These are phyloP conservation scores for Hesperia comma DNA, from an alignment of 2,888 invertebrate species.

Conservation along the genomic window DNA sequence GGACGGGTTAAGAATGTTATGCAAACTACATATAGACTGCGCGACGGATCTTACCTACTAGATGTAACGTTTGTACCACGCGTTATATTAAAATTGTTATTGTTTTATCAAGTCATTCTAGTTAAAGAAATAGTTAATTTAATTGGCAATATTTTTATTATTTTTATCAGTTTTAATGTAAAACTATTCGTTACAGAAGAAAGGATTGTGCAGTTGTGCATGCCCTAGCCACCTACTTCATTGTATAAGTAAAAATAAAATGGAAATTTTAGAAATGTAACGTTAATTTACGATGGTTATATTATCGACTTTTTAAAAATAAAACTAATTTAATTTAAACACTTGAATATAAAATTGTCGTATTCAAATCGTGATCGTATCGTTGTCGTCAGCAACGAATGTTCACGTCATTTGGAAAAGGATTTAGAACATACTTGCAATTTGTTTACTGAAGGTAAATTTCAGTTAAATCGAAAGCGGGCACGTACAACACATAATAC, in stretches of 20 bases:
- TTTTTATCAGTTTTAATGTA: not conserved
- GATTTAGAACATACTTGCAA: not conserved
- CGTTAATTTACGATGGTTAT: not conserved
- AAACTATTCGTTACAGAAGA: too few species aligned
- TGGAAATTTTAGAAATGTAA: constrained; percentile 20
- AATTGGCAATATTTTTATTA: not conserved
- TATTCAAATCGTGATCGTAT: constrained; percentile 18
- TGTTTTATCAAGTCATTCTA: not conserved
- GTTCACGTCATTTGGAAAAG: constrained; percentile 14
- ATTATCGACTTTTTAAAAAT: not conserved
- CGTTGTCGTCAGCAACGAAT: constrained; percentile 24
- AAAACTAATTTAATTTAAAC: not conserved
- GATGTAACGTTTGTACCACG: not conserved
- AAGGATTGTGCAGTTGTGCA: too few species aligned
- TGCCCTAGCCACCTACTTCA: not conserved
- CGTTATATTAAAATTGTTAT: not conserved
- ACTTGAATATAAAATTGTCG: not conserved
- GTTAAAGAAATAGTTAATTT: not conserved
- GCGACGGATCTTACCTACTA: not conserved
- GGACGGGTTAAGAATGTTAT: not conserved
- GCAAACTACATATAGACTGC: constrained; percentile 4
- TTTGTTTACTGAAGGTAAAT: too few species aligned
- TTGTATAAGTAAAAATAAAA: constrained; percentile 16
- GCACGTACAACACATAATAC: too few species aligned
- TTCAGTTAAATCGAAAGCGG: too few species aligned